phyloP scores from a whole-genome alignment of 2,888 invertebrate species.

The Taphrorychus bicolor region DNA sequence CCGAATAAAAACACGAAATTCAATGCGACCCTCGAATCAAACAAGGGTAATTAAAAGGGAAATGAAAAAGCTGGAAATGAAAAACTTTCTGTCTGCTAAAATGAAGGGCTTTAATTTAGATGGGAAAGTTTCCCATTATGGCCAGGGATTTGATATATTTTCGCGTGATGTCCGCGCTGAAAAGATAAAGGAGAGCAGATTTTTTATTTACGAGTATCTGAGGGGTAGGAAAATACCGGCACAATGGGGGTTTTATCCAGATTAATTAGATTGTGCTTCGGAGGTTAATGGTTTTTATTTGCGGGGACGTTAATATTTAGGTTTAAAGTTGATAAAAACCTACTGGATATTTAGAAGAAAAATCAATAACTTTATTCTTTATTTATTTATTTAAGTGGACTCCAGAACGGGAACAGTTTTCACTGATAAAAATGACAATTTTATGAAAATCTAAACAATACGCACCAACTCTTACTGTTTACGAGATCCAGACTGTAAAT shows the following conservation, averaged over 20 bases:
- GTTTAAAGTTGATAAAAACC: no score
- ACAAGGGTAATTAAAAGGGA: constrained; percentile 21
- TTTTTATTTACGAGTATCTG: neutral
- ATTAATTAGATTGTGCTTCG: neutral
- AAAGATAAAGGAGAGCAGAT: neutral
- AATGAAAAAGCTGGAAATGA: constrained; percentile 20
- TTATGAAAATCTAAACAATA: no score
- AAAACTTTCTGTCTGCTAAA: constrained; percentile 14
- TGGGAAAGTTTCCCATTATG: constrained; percentile 21
- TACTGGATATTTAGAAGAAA: no score
- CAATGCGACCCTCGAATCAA: constrained; percentile 15
- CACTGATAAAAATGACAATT: no score
- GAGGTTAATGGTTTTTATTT: neutral
- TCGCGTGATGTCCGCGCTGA: constrained; percentile 11
- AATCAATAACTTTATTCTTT: no score
- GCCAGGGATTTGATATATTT: constrained; percentile 17
- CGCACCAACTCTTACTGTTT: no score
- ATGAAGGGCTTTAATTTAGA: constrained; percentile 22
- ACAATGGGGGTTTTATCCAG: neutral
- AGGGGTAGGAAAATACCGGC: neutral
- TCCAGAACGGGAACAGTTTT: no score
- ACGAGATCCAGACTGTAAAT: no score
- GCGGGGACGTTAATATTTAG: no score
- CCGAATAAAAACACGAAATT: neutral
- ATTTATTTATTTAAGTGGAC: no score